Percentiles rank a stretch among this genome's conserved stretches.
Conservation (phyloP, 2,888 invertebrate genomes). For the Nomada hirtipes region DNA sequence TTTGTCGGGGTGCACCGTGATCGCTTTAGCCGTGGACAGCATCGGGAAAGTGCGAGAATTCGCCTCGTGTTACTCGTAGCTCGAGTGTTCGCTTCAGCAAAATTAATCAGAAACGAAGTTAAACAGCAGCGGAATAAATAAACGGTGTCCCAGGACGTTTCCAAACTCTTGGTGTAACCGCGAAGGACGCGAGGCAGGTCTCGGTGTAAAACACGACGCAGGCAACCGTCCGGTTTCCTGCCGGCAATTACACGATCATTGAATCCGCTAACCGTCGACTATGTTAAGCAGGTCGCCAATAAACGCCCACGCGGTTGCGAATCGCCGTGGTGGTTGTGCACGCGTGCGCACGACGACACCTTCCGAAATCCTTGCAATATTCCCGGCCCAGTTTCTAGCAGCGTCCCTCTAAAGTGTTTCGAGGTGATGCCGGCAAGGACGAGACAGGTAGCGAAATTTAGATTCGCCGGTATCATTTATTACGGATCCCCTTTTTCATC, state of each 20-base stretch:
- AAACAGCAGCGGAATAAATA: not conserved
- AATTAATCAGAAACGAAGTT: not conserved
- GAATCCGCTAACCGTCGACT: conserved; percentile 70
- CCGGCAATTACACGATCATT: conserved; percentile 73
- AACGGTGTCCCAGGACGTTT: not conserved
- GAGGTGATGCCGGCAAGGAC: not conserved
- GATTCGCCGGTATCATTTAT: conserved; percentile 36
- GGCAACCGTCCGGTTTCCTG: conserved; percentile 62
- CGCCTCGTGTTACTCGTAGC: too few relatives aligned
- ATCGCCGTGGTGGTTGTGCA: conserved; percentile 39
- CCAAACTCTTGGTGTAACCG: conserved; percentile 37
- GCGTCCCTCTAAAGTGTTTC: not conserved
- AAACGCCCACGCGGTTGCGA: conserved; percentile 70
- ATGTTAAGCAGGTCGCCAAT: conserved; percentile 71
- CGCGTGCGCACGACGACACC: conserved; percentile 48
- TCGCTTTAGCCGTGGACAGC: too few relatives aligned
- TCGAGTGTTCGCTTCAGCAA: too few relatives aligned
- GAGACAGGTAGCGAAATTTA: conserved; percentile 28
- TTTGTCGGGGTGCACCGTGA: not conserved
- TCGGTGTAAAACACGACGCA: conserved; percentile 34
- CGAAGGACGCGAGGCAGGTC: conserved; percentile 36
- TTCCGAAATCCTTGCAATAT: conserved; percentile 33
- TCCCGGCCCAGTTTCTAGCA: not conserved
- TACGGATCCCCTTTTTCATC: conserved; percentile 3
- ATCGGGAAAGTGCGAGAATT: too few relatives aligned